Evolutionary conservation across 2,113 vertebrate species (phyloP).

Genomic region (Octodon degus): DNA sequence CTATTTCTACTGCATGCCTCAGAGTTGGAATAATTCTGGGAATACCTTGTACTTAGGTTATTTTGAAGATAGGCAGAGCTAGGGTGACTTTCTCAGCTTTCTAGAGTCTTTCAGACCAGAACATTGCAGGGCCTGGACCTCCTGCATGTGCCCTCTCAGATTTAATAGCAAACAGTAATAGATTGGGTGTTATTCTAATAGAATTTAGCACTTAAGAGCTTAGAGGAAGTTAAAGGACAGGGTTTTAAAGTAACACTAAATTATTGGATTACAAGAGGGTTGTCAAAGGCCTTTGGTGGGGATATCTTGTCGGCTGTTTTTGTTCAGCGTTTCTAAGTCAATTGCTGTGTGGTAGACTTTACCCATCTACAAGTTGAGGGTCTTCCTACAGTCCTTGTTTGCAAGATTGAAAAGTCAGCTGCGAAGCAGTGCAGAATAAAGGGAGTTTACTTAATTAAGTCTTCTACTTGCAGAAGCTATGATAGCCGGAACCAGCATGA

Average conservation of each 20-base stretch:
- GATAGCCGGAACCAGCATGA: constrained; percentile 90
- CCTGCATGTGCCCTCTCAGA: not conserved
- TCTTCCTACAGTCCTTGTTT: constrained; percentile 55
- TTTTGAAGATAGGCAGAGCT: constrained; percentile 31
- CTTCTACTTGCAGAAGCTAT: constrained; percentile 72
- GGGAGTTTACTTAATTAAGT: constrained; percentile 20
- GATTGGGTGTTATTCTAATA: not conserved
- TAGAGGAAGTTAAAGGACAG: constrained; percentile 7
- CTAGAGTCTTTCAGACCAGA: constrained; percentile 31
- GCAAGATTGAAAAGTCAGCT: constrained; percentile 40
- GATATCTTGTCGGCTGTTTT: not conserved
- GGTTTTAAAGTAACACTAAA: constrained; percentile 58
- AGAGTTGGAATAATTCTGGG: constrained; percentile 29
- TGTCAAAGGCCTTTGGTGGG: constrained; percentile 16
- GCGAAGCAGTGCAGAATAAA: constrained; percentile 25
- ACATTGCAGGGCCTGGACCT: not conserved
- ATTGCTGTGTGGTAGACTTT: constrained; percentile 27
- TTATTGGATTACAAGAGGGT: constrained; percentile 4
- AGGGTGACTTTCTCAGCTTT: not conserved
- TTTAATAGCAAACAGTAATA: not conserved
- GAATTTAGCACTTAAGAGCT: constrained; percentile 26
- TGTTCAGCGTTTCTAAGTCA: constrained; percentile 39
- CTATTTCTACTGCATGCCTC: constrained; percentile 25
- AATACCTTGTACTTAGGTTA: constrained; percentile 5
- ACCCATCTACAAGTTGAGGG: not conserved